Evolutionary conservation across 2,797 vertebrate species (phyloP), one percentile per base, ranked within the genome.

Genomic region (Gouania willdenowi): DNA sequence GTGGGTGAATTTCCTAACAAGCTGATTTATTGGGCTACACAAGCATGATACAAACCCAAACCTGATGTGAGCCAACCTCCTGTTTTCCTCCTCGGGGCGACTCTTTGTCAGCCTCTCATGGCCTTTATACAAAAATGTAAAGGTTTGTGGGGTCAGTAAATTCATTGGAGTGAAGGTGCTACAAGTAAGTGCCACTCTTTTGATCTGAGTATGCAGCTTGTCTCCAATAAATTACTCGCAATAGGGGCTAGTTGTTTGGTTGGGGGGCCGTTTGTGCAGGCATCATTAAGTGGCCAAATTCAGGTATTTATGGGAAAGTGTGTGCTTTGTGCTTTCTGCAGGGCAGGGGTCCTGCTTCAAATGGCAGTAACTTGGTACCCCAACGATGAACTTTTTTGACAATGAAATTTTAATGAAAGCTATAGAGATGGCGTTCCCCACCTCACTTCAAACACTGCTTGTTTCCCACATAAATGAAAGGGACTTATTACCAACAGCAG

Each of bases 211-310:
- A 71, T 33, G 86, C 65, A 4, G 60, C 81, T 82, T 56, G 73
- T 81, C 84, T 84, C 82, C 66, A 87, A 83, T 85, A 88, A 88
- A 87, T 86, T 84, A 86, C 37, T 71, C 37, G 71, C 78, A 84
- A 88, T 85, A 61, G 55, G 44, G 74, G 77, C 71, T 38, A 66
- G 79, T 88, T 84, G 68, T 46, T 86, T 71, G 74, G 69, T 77
- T 81, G 48, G 60, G 77, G 71, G 82, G 78, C 75, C 80, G 65
- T 81, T 81, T 77, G 68, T 73, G 69, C 67, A 71, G 69, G 81
- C 73, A 71, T 83, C 84, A 82, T 87, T 87, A 89, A 84, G 75
- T 33, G 62, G 65, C 68, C 71, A 60, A 81, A 79, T 84, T 74
- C 73, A 61, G 70, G 72, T 67, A 77, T 85, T 90, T 88, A 88